Base-by-base conservation (phyloP, 2,113 vertebrate species). In the Elephantulus edwardii region DNA sequence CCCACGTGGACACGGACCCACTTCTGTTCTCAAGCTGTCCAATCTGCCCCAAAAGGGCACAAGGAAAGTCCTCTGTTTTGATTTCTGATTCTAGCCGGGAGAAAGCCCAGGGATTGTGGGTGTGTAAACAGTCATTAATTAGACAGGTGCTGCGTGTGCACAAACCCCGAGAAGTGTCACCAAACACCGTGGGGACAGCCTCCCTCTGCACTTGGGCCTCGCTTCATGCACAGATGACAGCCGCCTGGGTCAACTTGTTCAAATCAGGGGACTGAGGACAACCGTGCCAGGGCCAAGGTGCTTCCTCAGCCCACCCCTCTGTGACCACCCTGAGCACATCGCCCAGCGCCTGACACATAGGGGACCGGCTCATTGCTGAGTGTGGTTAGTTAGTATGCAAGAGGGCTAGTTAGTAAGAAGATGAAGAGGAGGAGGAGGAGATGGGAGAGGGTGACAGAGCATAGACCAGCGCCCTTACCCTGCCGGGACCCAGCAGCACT, bases 51-150 rank as follows among this genome's bases (percentile, higher is more conserved):
- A 38, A 86, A 90, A 76, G 12, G 91, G 83, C 79, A 66, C 46
- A n/a, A n/a, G 12, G 66, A 90, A 66, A 60, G 28, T 0, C 22
- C 62, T 91, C 89, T 88, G 92, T 88, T 95, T 94, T 68, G 44
- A 90, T 93, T 88, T 90, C 86, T 60, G 71, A 83, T 83, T 91
- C 79, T 7, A 94, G 76, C 40, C 81, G 83, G 93, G 75, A 94
- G 52, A 77, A 56, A 76, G 71, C 6, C n/a, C 71, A 94, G 56
- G 46, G 76, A 58, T 58, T 66, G 71, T 16, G 54, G 40, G 64
- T 71, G 71, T 71, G 20, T 90, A 89, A 90, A 95, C 76, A 90
- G 90, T 71, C 91, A 93, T 86, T 90, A 92, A 92, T 90, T 80
- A 95, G 92, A 88, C 71, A 89, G 58, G 76, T 76, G 13, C 28